Evolutionary conservation across 2,888 invertebrate genomes (phyloP).

Genomic region (Lithophane semibrunnea): DNA sequence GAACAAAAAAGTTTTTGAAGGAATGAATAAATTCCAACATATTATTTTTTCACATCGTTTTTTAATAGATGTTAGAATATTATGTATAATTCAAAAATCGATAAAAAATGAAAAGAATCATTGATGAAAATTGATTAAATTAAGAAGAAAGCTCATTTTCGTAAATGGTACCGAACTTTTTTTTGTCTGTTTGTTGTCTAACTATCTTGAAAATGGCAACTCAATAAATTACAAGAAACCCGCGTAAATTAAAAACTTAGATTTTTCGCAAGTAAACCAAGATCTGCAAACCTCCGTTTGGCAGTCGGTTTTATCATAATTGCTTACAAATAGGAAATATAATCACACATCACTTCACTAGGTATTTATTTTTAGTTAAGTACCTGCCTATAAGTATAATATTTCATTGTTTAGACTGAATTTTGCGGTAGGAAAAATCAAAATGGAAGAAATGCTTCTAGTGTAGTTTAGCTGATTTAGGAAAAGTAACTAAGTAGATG

Average conservation of each 20-base stretch:
- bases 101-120: not conserved
- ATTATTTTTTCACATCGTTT: too few relatives aligned
- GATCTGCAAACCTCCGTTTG: too few relatives aligned
- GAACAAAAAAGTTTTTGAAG: constrained; percentile 21
- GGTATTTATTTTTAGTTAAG: not conserved
- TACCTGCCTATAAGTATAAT: not conserved
- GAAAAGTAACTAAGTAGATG: not conserved
- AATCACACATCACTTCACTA: not conserved
- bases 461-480: not conserved
- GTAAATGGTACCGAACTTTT: not conserved
- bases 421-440: not conserved
- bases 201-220: constrained; percentile 1
- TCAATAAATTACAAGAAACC: not conserved
- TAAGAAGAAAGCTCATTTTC: not conserved
- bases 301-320: not conserved
- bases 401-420: not conserved
- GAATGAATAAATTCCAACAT: not conserved
- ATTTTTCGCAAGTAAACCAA: not conserved
- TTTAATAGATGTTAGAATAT: too few relatives aligned
- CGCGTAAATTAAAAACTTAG: constrained; percentile 7
- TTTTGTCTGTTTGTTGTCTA: not conserved
- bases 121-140: not conserved
- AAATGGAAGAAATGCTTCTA: not conserved
- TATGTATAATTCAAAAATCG: not conserved
- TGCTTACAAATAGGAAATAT: not conserved